A percentile compares a stretch with the other conserved stretches of the same genome.
These are phyloP conservation scores for Branchellion lobata DNA, from an alignment of 2,888 invertebrate species.

Conservation along the genomic window DNA sequence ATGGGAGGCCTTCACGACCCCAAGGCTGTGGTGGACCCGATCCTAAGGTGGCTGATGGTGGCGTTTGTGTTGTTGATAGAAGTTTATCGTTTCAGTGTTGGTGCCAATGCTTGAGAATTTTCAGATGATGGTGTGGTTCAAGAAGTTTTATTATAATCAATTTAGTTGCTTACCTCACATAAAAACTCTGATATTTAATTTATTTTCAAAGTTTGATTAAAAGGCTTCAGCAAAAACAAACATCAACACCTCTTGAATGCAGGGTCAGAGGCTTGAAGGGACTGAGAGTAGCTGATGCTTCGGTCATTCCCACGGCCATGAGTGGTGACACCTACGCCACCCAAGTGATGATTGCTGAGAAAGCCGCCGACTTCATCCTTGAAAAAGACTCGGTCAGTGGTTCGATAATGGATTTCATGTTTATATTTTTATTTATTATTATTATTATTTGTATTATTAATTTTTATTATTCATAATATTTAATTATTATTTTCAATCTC, in stretches of 20 bases:
- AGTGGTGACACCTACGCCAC: constrained; percentile 52
- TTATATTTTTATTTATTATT: neutral
- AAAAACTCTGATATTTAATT: too few relatives aligned
- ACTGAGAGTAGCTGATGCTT: constrained; percentile 53
- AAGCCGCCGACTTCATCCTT: constrained; percentile 52
- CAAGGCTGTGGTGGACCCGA: constrained; percentile 70
- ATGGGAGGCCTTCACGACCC: constrained; percentile 66
- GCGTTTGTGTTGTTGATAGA: too few relatives aligned
- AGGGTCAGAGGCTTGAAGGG: constrained; percentile 53
- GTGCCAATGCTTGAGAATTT: too few relatives aligned
- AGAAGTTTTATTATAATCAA: too few relatives aligned
- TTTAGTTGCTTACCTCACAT: too few relatives aligned
- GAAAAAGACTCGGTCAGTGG: constrained; percentile 51
- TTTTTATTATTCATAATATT: neutral
- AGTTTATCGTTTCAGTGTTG: too few relatives aligned
- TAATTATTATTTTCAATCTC: neutral
- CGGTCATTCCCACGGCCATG: constrained; percentile 51
- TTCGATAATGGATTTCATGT: neutral
- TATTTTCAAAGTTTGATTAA: too few relatives aligned
- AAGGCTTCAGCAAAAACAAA: too few relatives aligned
- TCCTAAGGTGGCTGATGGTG: constrained; percentile 55
- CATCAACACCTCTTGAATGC: too few relatives aligned
- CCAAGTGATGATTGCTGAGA: constrained; percentile 54
- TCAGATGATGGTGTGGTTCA: too few relatives aligned
- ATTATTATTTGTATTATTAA: too few relatives aligned